Evolutionary conservation across 2,797 vertebrate genomes (phyloP).

Genomic region (Tokudaia muenninki): DNA sequence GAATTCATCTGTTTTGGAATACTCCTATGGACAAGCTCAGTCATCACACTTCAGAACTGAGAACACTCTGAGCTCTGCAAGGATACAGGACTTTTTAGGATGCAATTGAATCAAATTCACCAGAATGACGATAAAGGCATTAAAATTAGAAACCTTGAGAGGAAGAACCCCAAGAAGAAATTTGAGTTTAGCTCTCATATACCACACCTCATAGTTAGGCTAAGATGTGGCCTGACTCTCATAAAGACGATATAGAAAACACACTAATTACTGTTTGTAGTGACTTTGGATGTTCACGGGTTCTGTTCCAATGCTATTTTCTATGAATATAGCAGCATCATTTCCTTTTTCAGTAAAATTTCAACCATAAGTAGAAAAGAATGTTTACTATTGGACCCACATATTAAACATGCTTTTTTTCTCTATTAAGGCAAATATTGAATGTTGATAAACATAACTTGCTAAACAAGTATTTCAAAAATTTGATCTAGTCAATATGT

Average conservation of each 20-base stretch:
- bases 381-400: slow-evolving; percentile 8
- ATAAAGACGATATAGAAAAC: slow-evolving; percentile 42
- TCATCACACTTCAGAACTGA: slow-evolving; percentile 55
- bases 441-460: slow-evolving; percentile 10
- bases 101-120: neutral
- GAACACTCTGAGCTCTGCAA: neutral
- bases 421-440: neutral
- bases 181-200: neutral
- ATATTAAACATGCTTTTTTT: neutral
- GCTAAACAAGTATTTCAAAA: slow-evolving; percentile 15
- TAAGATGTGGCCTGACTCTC: neutral
- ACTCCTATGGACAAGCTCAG: slow-evolving; percentile 12
- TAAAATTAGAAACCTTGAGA: neutral
- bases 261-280: slow-evolving; percentile 40
- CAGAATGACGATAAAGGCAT: neutral
- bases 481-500: neutral
- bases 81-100: neutral
- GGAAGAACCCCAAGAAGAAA: neutral
- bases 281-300: neutral
- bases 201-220: neutral
- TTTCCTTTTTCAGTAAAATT: slow-evolving; percentile 26
- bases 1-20: neutral
- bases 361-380: slow-evolving; percentile 48
- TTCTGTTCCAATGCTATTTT: neutral
- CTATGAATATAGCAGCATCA: neutral